Evolutionary conservation across 1,140 invertebrate species (phyloP), one percentile per base, ranked within the genome.

Genomic region (Pseudomyrmex gracilis): DNA sequence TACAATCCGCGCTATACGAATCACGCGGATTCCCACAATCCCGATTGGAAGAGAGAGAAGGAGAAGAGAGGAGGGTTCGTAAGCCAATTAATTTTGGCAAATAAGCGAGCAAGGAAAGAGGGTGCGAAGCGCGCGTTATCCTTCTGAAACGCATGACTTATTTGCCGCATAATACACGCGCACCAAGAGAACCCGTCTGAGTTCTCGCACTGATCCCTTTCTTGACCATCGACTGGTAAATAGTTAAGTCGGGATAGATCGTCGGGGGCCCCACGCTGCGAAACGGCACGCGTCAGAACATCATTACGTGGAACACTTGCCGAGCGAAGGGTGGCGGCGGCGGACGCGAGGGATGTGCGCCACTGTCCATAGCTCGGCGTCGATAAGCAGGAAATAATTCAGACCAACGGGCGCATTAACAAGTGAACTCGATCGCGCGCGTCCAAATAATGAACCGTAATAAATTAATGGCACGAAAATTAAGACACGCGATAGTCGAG

Each of bases 251-350:
- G 85, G 85, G 82, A 80, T 66, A 73, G 74, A 84, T 22, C 58
- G 55, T 51, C 66, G 67, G 63, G 82, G 86, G 85, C 87, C 93
- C 92, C 87, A 88, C 82, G 74, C 87, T 91, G 93, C 34, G 93
- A 92, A 85, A 89, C 86, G 93, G 86, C 94, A 94, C 94, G 93
- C 93, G 94, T 92, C 92, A 89, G 91, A 87, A 92, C 93, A 92
- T 94, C 93, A 94, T 94, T 94, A 94, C 89, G 90, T 73, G 91
- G 88, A 91, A 93, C 94, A 94, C 94, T 94, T 94, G 93, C 92
- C 88, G 71, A 87, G 66, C 86, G 45, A n/a, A 80, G 73, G 73
- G 68, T 70, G 84, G 45, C 61, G 73, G 68, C 68, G 84, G 45
- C 61, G 22, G 34, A 34, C 24, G 34, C 60, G 49, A 77, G 77